phyloP scores from a whole-genome alignment of 2,113 vertebrate species.

The Hypocryptadius cinnamomeus region DNA sequence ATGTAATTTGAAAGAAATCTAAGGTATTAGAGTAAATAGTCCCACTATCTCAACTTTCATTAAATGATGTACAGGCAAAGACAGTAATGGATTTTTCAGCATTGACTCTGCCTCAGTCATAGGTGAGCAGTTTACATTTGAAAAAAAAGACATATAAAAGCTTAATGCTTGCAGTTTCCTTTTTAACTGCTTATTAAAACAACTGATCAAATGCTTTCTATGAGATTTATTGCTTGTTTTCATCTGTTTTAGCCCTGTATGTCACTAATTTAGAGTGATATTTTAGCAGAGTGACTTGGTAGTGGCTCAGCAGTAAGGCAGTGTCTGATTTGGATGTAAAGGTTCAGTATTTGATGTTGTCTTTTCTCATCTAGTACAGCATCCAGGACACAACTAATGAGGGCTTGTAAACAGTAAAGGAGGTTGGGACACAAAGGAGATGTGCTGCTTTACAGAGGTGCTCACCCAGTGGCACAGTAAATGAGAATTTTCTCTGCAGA shows the following conservation, averaged over 20 bases:
- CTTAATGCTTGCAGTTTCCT: neutral
- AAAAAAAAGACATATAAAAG: neutral
- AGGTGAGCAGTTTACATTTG: neutral
- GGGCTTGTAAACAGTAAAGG: neutral
- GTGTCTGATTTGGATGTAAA: neutral
- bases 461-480: neutral
- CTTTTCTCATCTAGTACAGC: neutral
- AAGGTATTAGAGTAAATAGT: neutral
- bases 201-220: neutral
- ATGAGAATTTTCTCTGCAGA: neutral
- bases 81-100: neutral
- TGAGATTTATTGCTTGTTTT: neutral
- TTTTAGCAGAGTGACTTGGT: neutral
- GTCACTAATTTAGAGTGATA: neutral
- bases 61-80: neutral
- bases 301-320: neutral
- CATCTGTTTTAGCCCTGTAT: neutral
- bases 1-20: neutral
- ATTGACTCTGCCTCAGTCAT: neutral
- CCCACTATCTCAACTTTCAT: neutral
- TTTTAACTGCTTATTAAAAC: neutral
- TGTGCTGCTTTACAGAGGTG: neutral
- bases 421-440: neutral
- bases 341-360: neutral
- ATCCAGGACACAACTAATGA: neutral